phyloP scores from a whole-genome alignment of 2,113 vertebrate genomes.

The Tretioscincus oriximinensis region DNA sequence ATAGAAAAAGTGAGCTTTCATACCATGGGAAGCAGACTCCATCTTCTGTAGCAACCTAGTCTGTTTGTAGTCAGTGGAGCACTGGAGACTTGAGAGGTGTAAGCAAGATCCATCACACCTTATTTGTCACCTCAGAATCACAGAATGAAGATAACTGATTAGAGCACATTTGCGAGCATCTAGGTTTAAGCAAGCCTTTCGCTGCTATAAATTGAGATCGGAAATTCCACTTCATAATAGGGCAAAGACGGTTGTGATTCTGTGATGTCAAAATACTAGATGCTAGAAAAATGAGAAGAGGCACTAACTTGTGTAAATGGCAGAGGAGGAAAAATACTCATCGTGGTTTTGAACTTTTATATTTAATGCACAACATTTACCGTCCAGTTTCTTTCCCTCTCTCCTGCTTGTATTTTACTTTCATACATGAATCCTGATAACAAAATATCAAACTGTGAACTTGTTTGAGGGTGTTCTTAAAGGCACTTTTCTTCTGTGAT shows the following conservation, averaged over 20 bases:
- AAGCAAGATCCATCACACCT: too few species aligned
- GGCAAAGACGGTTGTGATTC: too few species aligned
- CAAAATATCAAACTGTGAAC: constrained; percentile 55
- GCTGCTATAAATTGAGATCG: too few species aligned
- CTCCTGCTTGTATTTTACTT: constrained; percentile 23
- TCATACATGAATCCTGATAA: constrained; percentile 50
- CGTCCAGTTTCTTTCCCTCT: background rate
- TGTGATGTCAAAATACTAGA: too few species aligned
- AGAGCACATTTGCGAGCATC: too few species aligned
- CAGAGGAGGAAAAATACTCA: background rate
- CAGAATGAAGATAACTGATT: too few species aligned
- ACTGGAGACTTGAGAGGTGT: background rate
- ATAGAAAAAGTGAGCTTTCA: background rate
- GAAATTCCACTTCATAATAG: too few species aligned
- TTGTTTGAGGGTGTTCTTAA: constrained; percentile 49
- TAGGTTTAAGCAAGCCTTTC: too few species aligned
- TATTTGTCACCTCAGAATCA: too few species aligned
- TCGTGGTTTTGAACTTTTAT: constrained; percentile 23
- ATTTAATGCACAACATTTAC: constrained; percentile 37
- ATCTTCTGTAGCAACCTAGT: background rate
- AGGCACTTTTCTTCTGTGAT: constrained; percentile 45
- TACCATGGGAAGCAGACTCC: too few species aligned
- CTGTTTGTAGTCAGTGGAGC: background rate
- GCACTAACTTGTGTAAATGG: background rate
- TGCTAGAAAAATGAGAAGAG: background rate